Evolutionary conservation across 1,140 invertebrate genomes (phyloP).

Genomic region (Rhyzopertha dominica): DNA sequence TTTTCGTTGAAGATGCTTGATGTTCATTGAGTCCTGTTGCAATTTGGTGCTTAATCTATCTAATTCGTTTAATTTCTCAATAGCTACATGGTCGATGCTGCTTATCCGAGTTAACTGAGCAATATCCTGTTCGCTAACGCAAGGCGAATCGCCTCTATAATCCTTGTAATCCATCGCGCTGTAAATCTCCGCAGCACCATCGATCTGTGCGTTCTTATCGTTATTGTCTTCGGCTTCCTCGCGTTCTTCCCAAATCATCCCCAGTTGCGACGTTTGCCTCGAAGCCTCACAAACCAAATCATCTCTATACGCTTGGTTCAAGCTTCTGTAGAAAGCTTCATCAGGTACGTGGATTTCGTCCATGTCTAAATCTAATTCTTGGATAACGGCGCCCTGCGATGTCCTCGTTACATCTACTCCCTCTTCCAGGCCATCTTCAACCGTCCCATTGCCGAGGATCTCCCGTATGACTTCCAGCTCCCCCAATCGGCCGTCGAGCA

Average conservation of each 20-base stretch:
- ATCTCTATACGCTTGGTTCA: constrained; percentile 82
- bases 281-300: constrained; percentile 60
- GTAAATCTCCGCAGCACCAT: constrained; percentile 59
- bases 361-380: constrained; percentile 49
- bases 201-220: constrained; percentile 45
- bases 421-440: constrained; percentile 58
- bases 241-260: constrained; percentile 75
- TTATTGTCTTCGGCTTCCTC: constrained; percentile 48
- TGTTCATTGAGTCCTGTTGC: constrained; percentile 71
- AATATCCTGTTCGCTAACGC: constrained; percentile 71
- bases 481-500: constrained; percentile 41
- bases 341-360: constrained; percentile 60
- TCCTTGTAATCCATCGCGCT: constrained; percentile 74
- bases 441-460: constrained; percentile 55
- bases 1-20: constrained; percentile 67
- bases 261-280: constrained; percentile 62
- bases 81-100: constrained; percentile 68
- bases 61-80: constrained; percentile 72
- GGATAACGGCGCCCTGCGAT: constrained; percentile 44
- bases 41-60: constrained; percentile 69
- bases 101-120: constrained; percentile 68
- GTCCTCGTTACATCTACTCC: constrained; percentile 49
- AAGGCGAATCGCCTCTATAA: constrained; percentile 67
- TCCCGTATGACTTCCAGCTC: constrained; percentile 56
- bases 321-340: constrained; percentile 82